Conservation (phyloP, 2,888 invertebrate genomes). For the Myopa tessellatipennis region DNA sequence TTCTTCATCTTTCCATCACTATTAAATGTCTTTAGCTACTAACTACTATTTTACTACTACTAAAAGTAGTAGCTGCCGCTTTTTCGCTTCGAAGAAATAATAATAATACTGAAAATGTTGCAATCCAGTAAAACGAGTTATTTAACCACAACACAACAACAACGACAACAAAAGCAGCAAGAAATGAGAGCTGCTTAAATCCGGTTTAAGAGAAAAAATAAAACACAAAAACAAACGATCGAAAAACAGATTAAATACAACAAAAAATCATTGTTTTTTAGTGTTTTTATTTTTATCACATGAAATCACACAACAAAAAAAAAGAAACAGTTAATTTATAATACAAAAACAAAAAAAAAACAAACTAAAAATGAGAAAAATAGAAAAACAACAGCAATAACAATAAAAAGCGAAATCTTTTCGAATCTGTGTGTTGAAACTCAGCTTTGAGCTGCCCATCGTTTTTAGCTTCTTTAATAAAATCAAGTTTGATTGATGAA, state of each 20-base stretch:
- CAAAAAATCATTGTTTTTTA: no score
- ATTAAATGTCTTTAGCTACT: background rate
- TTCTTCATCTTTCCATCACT: background rate
- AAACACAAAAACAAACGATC: background rate
- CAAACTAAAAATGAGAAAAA: no score
- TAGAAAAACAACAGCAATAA: no score
- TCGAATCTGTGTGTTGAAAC: no score
- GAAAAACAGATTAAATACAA: background rate
- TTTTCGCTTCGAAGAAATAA: background rate
- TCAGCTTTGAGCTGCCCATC: no score
- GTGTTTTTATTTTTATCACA: no score
- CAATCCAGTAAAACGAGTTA: conserved; percentile 11
- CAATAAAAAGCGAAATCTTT: no score
- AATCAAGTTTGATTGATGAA: no score
- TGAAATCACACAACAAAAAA: background rate
- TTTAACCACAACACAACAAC: background rate
- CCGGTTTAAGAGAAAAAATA: background rate
- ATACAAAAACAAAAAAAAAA: background rate
- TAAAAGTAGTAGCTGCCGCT: background rate
- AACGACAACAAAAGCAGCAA: background rate
- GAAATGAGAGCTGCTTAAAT: background rate
- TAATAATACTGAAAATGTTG: background rate
- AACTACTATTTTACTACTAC: background rate
- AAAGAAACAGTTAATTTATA: background rate
- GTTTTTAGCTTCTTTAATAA: no score